Conservation (phyloP, 2,888 invertebrate species). For the Adineta ricciae region DNA sequence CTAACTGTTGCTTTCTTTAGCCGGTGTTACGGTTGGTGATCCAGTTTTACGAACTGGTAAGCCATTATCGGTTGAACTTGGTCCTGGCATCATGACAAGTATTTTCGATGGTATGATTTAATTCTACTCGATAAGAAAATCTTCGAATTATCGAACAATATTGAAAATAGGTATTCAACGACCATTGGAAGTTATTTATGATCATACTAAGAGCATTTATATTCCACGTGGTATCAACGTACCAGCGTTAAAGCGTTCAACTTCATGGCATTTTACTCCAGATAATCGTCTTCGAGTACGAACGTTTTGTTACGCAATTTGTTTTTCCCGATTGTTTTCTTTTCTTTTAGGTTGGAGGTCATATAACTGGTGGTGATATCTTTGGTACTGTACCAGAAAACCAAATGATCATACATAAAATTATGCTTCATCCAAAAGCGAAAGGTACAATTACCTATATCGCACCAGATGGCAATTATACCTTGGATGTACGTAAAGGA, state of each 20-base stretch:
- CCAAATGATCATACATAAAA: conserved; percentile 88
- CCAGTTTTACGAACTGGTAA: conserved; percentile 96
- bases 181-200: conserved; percentile 84
- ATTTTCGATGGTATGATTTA: conserved; percentile 79
- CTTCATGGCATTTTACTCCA: conserved; percentile 84
- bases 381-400: conserved; percentile 93
- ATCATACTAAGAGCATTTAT: conserved; percentile 87
- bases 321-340: neutral
- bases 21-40: conserved; percentile 97
- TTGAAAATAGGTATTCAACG: conserved; percentile 67
- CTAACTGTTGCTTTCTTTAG: conserved; percentile 51
- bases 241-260: conserved; percentile 69
- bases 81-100: conserved; percentile 95
- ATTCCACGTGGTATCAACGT: conserved; percentile 97
- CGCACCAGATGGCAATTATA: conserved; percentile 82
- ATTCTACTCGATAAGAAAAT: neutral
- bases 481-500: neutral
- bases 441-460: conserved; percentile 92
- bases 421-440: conserved; percentile 82
- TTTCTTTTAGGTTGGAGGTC: conserved; percentile 61
- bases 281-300: conserved; percentile 33
- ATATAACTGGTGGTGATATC: conserved; percentile 94
- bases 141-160: too few species aligned
- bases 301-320: neutral
- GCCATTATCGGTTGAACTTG: conserved; percentile 92